phyloP scores from a whole-genome alignment of 2,888 invertebrate genomes.

The Odontocolon sp. region DNA sequence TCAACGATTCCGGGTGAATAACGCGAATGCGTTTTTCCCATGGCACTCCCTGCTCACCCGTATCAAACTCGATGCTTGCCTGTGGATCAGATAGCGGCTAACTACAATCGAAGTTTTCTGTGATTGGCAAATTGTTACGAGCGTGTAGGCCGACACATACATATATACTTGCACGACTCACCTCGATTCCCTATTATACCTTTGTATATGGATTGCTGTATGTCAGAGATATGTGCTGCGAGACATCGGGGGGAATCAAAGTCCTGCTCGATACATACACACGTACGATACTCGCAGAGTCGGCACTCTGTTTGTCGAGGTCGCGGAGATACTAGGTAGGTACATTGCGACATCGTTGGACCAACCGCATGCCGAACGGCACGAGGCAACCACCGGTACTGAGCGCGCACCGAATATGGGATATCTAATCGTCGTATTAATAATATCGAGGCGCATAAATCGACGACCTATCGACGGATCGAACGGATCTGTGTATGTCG shows the following conservation, averaged over 20 bases:
- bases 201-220: too few relatives aligned
- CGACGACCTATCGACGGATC: constrained; percentile 9
- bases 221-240: too few relatives aligned
- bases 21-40: constrained; percentile 73
- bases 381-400: background rate
- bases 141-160: constrained; percentile 61
- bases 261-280: too few relatives aligned
- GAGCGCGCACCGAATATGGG: background rate
- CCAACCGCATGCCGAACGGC: constrained; percentile 2
- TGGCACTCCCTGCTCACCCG: constrained; percentile 50
- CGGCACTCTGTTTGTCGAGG: constrained; percentile 5
- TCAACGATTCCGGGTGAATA: constrained; percentile 14
- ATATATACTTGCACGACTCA: too few relatives aligned
- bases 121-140: constrained; percentile 71
- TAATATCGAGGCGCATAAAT: constrained; percentile 4
- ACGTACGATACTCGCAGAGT: too few relatives aligned
- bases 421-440: constrained; percentile 14
- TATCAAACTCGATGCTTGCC: constrained; percentile 24
- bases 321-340: background rate
- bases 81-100: constrained; percentile 75
- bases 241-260: too few relatives aligned
- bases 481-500: background rate
- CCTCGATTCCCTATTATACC: too few relatives aligned
- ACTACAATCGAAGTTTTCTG: constrained; percentile 75
- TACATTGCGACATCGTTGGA: constrained; percentile 2